phyloP scores from a whole-genome alignment of 2,888 invertebrate genomes.

The Psylliodes chrysocephalus region DNA sequence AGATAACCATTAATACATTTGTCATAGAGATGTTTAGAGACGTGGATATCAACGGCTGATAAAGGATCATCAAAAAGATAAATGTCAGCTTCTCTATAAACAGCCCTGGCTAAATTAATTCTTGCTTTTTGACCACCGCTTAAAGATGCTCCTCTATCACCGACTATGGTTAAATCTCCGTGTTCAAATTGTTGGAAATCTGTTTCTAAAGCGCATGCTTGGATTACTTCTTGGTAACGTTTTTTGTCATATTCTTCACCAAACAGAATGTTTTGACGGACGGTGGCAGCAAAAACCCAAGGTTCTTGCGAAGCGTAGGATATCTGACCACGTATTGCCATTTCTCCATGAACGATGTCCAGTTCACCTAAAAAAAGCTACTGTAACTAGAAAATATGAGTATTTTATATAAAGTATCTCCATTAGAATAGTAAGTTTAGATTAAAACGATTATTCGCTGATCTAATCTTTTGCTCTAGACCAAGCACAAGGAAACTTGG shows the following conservation, averaged over 20 bases:
- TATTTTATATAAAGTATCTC: too few species aligned
- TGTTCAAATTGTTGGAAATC: conserved; percentile 80
- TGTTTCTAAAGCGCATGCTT: conserved; percentile 75
- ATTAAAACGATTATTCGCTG: too few species aligned
- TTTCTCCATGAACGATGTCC: conserved; percentile 68
- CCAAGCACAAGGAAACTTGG: too few species aligned
- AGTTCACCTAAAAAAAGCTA: conserved; percentile 70
- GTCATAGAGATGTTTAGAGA: conserved; percentile 81
- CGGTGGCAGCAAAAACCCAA: conserved; percentile 82
- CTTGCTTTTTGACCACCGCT: conserved; percentile 87
- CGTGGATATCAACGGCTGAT: conserved; percentile 85
- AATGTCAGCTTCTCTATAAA: conserved; percentile 78
- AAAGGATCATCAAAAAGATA: conserved; percentile 87
- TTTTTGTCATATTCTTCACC: conserved; percentile 73
- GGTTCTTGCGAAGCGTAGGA: conserved; percentile 87
- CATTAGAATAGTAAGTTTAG: too few species aligned
- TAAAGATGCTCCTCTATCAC: conserved; percentile 79
- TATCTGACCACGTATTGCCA: conserved; percentile 71
- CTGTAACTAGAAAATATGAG: too few species aligned
- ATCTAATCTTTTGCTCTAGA: too few species aligned
- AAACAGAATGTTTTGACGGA: conserved; percentile 87
- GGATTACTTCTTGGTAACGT: conserved; percentile 69
- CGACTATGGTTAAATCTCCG: conserved; percentile 80
- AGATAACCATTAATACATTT: conserved; percentile 78
- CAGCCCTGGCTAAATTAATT: conserved; percentile 75